Percentiles rank a stretch among this genome's conserved stretches.
Evolutionary conservation across 2,888 invertebrate species (phyloP).

Genomic region (Meiosimyza decipiens): DNA sequence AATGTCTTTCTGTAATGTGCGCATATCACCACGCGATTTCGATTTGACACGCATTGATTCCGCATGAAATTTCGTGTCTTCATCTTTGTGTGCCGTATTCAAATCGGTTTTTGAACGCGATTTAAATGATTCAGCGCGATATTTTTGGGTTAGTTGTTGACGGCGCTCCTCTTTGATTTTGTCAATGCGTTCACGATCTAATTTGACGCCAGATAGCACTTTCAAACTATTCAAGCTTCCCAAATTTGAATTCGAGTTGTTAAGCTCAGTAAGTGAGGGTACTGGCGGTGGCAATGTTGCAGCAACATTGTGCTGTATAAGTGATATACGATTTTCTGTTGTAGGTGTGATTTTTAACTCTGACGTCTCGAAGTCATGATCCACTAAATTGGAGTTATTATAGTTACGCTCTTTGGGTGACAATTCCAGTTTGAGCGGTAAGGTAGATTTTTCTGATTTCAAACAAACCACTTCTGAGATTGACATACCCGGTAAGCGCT

Average conservation of each 20-base stretch:
- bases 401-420: constrained; percentile 43
- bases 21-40: constrained; percentile 64
- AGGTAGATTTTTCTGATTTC: constrained; percentile 40
- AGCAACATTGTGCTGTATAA: constrained; percentile 69
- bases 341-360: constrained; percentile 70
- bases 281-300: constrained; percentile 47
- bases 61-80: constrained; percentile 59
- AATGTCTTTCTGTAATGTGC: constrained; percentile 61
- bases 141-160: constrained; percentile 85
- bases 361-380: constrained; percentile 48
- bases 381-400: constrained; percentile 39
- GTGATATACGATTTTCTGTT: constrained; percentile 72
- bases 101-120: constrained; percentile 68
- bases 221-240: constrained; percentile 47
- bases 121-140: constrained; percentile 83
- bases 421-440: constrained; percentile 35
- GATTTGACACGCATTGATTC: constrained; percentile 64
- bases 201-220: constrained; percentile 70
- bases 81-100: constrained; percentile 56
- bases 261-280: constrained; percentile 50
- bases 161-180: constrained; percentile 92
- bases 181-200: constrained; percentile 85
- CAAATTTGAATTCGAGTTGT: constrained; percentile 46
- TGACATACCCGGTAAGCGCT: constrained; percentile 65
- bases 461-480: constrained; percentile 62